Evolutionary conservation across 2,797 vertebrate genomes (phyloP).

Genomic region (Dicrostonyx torquatus): DNA sequence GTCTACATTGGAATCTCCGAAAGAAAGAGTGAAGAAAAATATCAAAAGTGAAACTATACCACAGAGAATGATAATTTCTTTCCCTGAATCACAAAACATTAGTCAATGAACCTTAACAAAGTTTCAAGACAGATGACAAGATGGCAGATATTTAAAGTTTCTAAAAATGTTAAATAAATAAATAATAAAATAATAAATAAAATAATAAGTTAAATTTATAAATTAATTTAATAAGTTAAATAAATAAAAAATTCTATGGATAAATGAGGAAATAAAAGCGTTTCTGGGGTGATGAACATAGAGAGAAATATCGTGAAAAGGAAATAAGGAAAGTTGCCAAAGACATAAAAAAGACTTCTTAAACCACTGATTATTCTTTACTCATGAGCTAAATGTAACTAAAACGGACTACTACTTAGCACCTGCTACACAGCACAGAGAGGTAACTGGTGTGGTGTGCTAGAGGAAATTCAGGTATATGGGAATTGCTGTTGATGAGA

Average conservation of each 20-base stretch:
- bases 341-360: neutral
- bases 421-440: neutral
- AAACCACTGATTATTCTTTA: neutral
- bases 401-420: neutral
- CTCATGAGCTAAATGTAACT: neutral
- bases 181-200: no score
- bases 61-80: neutral
- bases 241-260: neutral
- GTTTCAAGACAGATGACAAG: neutral
- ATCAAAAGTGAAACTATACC: neutral
- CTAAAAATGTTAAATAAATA: neutral
- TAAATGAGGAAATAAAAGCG: neutral
- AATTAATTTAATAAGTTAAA: no score
- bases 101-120: neutral
- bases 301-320: neutral
- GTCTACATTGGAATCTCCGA: neutral
- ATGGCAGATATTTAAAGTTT: neutral
- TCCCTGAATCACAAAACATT: neutral
- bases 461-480: neutral
- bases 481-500: neutral
- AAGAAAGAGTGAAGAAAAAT: neutral
- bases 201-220: no score
- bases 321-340: conserved; percentile 1
- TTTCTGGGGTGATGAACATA: no score
- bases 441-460: neutral